Base-by-base conservation (phyloP, 2,113 vertebrate species). In the Cyprinodon tularosa region DNA sequence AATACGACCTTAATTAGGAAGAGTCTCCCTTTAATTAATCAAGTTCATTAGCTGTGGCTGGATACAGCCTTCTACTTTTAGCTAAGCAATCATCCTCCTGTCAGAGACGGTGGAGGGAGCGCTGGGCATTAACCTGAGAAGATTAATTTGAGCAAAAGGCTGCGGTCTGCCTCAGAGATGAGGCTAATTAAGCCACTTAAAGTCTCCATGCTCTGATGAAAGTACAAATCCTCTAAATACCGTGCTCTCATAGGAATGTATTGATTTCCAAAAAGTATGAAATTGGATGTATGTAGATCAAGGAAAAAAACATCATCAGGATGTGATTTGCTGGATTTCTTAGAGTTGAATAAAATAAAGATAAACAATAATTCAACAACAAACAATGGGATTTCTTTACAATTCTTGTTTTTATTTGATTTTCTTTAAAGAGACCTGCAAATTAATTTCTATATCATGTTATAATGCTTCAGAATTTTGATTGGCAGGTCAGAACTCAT, bases 21-120 rank as follows among this genome's bases (percentile, higher is more conserved):
- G 72, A 72, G 80, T 77, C 83, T 77, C 72, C 81, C 75, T 78
- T 89, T 91, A 93, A 94, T 94, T 90, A 89, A 93, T 86, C 79
- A 85, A 88, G 90, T 80, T 91, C 77, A 78, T 92, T 92, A 89
- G 82, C 82, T 20, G 69, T 63, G 74, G 76, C 64, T 74, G 83
- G 81, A 72, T 15, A 42, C 40, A 80, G 62, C 68, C 87, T 78
- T 82, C 68, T 83, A 85, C 82, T 87, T 91, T 91, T 91, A 89
- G 86, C 84, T 42, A 78, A 90, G 84, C 89, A 74, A 90, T 91
- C 92, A 89, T 75, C 82, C 83, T 79, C 73, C 75, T 39, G 74
- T 76, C 73, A 71, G 82, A 89, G 84, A 90, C 80, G 22, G 74
- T 66, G 66, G 68, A 81, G 62, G n/a, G 82, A 71, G 71, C 29